Evolutionary conservation across 2,113 vertebrate species (phyloP), one percentile per base, ranked within the genome.

Genomic region (Bubo scandiacus): DNA sequence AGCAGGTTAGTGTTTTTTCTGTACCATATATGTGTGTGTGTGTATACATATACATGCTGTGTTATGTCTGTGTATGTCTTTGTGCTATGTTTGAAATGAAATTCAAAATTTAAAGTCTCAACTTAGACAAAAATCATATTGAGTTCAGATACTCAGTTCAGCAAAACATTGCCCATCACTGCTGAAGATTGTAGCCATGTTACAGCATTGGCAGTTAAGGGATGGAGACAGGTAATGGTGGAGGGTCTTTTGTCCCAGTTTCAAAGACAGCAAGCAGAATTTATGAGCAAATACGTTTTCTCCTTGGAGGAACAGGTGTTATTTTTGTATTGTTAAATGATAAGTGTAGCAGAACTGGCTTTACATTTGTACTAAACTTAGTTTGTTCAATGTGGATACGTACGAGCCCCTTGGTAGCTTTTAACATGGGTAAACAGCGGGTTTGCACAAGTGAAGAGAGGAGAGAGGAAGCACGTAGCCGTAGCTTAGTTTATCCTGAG

Each of bases 101-200:
- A 55, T 22, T 63, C 7, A 29, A 25, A 81, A 70, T 78, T 36
- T 19, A n/a, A 32, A 12, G 20, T 61, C 32, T 70, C 12, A 32
- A 4, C 23, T 52, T 59, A 11, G 36, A 19, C 16, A 59, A 36
- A 72, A 49, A 19, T 29, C 11, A 20, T 25, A 5, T 3, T n/a
- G 63, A 62, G 25, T 43, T 68, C 8, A 19, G 19, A 8, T 58
- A 11, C 6, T 4, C 14, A 42, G 2, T 57, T 82, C 9, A 43
- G 40, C 21, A 52, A 59, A 47, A 8, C 12, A 2, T 9, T 77
- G 54, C 29, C 13, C 1, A 0, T 71, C 12, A 2, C 38, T 79
- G 42, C 75, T 66, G 67, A 29, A 42, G 11, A 5, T 15, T 2
- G 6, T 34, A 61, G 77, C 47, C 7, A 5, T 0, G 0, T 19